Evolutionary conservation across 23 tunicate species (phyloP).

Genomic region (Trididemnum miniatum): DNA sequence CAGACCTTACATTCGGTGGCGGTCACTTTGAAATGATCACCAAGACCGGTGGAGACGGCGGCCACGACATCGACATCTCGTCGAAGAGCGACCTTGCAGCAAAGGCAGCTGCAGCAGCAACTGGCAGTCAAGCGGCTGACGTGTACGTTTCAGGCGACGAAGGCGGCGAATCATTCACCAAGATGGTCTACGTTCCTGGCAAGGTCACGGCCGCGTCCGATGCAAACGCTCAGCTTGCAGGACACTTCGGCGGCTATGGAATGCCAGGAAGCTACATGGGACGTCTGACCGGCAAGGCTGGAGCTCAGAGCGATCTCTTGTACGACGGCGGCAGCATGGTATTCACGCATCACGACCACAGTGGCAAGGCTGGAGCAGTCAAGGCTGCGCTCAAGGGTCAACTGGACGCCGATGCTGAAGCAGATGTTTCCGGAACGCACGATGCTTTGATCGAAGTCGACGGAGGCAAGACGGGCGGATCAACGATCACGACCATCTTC

Average conservation of each 20-base stretch:
- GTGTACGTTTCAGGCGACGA: neutral
- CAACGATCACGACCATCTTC: neutral
- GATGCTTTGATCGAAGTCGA: neutral
- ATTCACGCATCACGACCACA: slow-evolving; percentile 5
- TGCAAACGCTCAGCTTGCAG: neutral
- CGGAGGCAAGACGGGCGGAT: slow-evolving; percentile 32
- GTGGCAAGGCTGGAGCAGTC: neutral
- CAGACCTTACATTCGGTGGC: slow-evolving; percentile 3
- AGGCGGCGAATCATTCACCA: neutral
- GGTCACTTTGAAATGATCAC: slow-evolving; percentile 16
- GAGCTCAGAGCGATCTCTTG: slow-evolving; percentile 7
- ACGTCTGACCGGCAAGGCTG: neutral
- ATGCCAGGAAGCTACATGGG: neutral
- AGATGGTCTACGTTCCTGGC: slow-evolving; percentile 16
- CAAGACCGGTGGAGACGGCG: slow-evolving; percentile 17
- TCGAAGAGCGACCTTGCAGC: slow-evolving; percentile 9
- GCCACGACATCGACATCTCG: neutral
- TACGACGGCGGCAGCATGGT: neutral
- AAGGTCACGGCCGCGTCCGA: neutral
- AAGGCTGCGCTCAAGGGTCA: slow-evolving; percentile 23
- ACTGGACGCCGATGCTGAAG: neutral
- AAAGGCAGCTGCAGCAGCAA: slow-evolving; percentile 9
- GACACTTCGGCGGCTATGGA: slow-evolving; percentile 14
- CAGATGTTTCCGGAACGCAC: neutral
- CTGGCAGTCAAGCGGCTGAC: slow-evolving; percentile 18